Evolutionary conservation across 2,888 invertebrate species (phyloP).

Genomic region (Schizotus pectinicornis): DNA sequence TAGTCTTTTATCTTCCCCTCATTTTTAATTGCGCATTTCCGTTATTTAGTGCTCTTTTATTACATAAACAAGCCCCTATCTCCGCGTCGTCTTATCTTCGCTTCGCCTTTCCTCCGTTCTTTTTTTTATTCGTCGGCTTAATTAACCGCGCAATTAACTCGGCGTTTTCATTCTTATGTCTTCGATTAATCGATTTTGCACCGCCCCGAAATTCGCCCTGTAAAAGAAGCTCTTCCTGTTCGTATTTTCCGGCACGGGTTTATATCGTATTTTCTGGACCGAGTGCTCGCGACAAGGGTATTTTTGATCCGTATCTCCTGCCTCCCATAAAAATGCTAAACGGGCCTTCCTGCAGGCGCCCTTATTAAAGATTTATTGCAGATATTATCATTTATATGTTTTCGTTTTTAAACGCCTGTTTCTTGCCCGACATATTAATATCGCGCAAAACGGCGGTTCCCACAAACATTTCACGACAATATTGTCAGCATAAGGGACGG

Average conservation of each 20-base stretch:
- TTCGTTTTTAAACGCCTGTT: constrained; percentile 19
- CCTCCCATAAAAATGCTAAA: constrained; percentile 46
- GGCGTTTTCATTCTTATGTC: neutral
- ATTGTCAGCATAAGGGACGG: too few species aligned
- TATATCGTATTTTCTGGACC: constrained; percentile 41
- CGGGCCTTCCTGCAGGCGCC: constrained; percentile 31
- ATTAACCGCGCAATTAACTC: constrained; percentile 19
- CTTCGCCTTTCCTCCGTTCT: constrained; percentile 25
- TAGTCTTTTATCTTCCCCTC: constrained; percentile 42
- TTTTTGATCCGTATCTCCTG: constrained; percentile 44
- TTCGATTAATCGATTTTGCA: too few species aligned
- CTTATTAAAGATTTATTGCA: constrained; percentile 45
- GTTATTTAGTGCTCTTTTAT: constrained; percentile 44
- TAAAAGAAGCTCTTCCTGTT: constrained; percentile 29
- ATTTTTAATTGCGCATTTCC: constrained; percentile 46
- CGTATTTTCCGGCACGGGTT: constrained; percentile 40
- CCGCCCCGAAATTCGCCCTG: constrained; percentile 4
- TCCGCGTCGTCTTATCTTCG: constrained; percentile 32
- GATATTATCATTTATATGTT: constrained; percentile 41
- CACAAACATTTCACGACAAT: too few species aligned
- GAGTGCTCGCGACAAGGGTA: constrained; percentile 44
- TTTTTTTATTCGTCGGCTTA: constrained; percentile 18
- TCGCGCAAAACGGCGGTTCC: too few species aligned
- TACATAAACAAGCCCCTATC: constrained; percentile 41
- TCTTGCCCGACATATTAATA: too few species aligned